Evolutionary conservation across 2,113 vertebrate species (phyloP).

Genomic region (Myiopsitta monachus): DNA sequence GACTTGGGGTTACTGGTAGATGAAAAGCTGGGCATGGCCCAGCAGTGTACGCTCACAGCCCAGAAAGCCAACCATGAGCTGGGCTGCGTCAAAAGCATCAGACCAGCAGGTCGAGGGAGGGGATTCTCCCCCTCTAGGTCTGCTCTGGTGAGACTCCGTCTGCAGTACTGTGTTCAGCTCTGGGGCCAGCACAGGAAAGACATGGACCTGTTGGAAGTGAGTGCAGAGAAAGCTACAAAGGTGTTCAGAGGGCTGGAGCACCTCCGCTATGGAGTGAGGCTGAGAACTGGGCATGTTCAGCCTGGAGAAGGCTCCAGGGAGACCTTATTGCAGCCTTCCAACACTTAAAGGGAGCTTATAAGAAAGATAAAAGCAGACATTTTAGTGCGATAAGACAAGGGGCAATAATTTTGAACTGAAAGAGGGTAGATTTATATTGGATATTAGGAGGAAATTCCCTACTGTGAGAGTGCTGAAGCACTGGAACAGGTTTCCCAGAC

Average conservation of each 20-base stretch:
- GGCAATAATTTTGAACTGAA: background rate
- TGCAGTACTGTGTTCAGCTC: background rate
- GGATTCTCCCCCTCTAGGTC: background rate
- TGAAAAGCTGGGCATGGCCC: background rate
- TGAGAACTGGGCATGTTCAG: background rate
- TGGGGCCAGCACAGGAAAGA: background rate
- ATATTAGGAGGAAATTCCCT: background rate
- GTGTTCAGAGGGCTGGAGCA: background rate
- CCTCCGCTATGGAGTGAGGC: background rate
- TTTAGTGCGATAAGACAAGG: background rate
- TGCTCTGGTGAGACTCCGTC: background rate
- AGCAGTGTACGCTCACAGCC: background rate
- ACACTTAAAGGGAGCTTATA: background rate
- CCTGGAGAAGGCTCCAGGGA: background rate
- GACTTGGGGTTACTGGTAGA: background rate
- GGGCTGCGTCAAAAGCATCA: background rate
- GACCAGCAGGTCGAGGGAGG: background rate
- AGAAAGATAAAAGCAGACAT: background rate
- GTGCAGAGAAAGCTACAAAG: background rate
- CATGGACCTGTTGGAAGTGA: background rate
- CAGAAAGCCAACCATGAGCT: background rate
- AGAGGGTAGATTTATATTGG: background rate
- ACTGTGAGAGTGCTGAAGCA: fast-evolving
- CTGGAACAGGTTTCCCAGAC: background rate
- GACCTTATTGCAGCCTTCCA: background rate